These are phyloP conservation scores for Sporophila hypoxantha DNA, from an alignment of 2,113 vertebrate species.

Conservation along the genomic window DNA sequence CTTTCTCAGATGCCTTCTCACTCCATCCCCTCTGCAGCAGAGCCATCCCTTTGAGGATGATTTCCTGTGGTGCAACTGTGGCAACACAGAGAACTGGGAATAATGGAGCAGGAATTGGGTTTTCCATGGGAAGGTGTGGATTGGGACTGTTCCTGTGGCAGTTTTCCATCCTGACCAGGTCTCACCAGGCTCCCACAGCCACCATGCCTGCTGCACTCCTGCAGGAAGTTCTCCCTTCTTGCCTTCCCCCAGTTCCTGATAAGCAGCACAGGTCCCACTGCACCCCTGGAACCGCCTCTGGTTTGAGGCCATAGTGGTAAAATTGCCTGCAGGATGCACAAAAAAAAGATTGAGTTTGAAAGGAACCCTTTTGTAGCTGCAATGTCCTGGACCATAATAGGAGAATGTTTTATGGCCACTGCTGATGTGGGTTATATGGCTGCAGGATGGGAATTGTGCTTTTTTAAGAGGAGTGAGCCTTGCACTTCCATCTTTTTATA, in stretches of 20 bases:
- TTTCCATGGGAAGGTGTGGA: neutral
- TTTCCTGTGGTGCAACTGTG: neutral
- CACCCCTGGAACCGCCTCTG: neutral
- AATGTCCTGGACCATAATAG: neutral
- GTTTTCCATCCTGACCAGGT: neutral
- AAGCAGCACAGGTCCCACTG: neutral
- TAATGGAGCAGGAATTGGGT: neutral
- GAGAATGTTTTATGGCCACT: neutral
- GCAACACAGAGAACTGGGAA: neutral
- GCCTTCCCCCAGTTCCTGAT: neutral
- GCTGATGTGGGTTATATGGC: neutral
- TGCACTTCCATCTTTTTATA: neutral
- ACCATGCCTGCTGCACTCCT: neutral
- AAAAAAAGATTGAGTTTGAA: neutral
- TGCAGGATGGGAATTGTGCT: neutral
- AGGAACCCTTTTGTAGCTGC: neutral
- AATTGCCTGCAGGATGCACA: neutral
- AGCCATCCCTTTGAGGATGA: neutral
- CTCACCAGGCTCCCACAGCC: neutral
- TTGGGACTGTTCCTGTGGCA: neutral
- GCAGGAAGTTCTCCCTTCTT: neutral
- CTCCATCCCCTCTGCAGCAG: neutral
- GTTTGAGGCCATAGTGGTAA: neutral
- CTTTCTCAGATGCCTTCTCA: neutral
- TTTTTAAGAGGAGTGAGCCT: neutral